These are phyloP conservation scores for Drosophila mettleri DNA, from an alignment of 2,888 invertebrate genomes.

Conservation along the genomic window DNA sequence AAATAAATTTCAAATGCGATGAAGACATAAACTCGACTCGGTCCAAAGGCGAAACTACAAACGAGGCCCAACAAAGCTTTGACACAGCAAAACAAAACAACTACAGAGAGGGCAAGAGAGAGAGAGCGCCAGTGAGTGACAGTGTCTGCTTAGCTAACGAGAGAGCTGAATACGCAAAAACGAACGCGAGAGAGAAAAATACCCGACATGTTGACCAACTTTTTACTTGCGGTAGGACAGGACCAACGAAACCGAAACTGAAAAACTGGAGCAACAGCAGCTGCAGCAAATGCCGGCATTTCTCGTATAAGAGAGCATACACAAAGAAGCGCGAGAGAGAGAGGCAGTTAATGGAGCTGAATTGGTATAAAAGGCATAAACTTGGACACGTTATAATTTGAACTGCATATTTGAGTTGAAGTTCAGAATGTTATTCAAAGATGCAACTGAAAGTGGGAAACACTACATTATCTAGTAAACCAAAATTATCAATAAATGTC, in stretches of 20 bases:
- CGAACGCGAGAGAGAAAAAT: constrained; percentile 21
- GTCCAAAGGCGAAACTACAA: constrained; percentile 56
- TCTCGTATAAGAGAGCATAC: constrained; percentile 48
- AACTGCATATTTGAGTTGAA: constrained; percentile 8
- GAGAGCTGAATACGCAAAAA: constrained; percentile 49
- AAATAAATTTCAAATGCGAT: constrained; percentile 70
- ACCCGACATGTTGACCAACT: constrained; percentile 54
- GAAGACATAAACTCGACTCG: constrained; percentile 72
- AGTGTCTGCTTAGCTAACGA: constrained; percentile 15
- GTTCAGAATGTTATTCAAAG: not conserved
- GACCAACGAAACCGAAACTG: constrained; percentile 31
- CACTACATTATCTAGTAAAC: not conserved
- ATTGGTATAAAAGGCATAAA: constrained; percentile 38
- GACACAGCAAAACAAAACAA: constrained; percentile 19
- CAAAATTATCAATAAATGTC: too few relatives aligned
- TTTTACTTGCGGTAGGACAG: constrained; percentile 69
- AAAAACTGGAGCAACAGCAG: constrained; percentile 51
- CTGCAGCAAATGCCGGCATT: constrained; percentile 47
- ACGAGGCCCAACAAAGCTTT: constrained; percentile 44
- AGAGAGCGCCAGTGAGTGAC: not conserved
- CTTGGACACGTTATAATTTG: not conserved
- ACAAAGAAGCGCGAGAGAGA: not conserved
- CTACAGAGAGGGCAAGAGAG: not conserved
- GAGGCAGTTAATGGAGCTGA: not conserved
- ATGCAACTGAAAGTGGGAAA: not conserved